These are phyloP conservation scores for Hyles lineata DNA, from an alignment of 2,888 invertebrate genomes.

Conservation along the genomic window DNA sequence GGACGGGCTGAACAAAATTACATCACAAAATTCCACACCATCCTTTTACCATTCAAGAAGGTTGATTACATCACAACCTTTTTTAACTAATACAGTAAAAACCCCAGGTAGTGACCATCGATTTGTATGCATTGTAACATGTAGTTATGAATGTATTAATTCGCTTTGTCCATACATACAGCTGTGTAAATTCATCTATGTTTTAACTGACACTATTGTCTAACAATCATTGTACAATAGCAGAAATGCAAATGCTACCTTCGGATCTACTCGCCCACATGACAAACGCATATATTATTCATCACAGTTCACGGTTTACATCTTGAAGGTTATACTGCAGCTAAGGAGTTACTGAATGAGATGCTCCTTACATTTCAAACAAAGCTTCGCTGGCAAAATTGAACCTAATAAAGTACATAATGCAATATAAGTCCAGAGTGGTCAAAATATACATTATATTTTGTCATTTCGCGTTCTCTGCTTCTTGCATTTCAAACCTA, in stretches of 20 bases:
- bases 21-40: background rate
- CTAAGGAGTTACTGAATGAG: background rate
- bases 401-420: no score
- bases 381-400: no score
- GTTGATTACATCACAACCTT: constrained; percentile 10
- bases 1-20: background rate
- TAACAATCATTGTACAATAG: constrained; percentile 53
- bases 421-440: no score
- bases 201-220: constrained; percentile 58
- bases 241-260: constrained; percentile 58
- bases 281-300: constrained; percentile 40
- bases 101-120: background rate
- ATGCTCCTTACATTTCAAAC: no score
- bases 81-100: background rate
- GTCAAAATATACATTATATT: no score
- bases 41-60: background rate
- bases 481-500: no score
- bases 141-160: constrained; percentile 44
- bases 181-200: constrained; percentile 52
- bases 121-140: constrained; percentile 22
- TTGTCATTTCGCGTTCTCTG: no score
- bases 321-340: constrained; percentile 1
- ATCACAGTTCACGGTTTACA: constrained; percentile 46
- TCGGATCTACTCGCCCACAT: constrained; percentile 50
- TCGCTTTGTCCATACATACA: constrained; percentile 35